These are phyloP conservation scores for Spatulosminthurus flaviceps DNA, from an alignment of 2,888 invertebrate species.

Conservation along the genomic window DNA sequence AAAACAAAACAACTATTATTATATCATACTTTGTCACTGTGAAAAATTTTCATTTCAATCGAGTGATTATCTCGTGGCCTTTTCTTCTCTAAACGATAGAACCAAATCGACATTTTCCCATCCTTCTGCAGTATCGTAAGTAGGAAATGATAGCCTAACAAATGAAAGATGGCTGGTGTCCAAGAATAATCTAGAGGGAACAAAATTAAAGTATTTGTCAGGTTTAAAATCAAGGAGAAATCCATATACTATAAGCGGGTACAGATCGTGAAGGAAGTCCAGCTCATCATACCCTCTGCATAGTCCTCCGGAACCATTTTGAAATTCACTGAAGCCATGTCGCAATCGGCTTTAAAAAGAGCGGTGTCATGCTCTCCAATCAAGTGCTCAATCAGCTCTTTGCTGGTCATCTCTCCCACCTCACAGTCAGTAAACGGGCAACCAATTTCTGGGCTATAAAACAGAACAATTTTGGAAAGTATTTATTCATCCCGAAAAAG, in stretches of 20 bases:
- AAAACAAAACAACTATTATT: background rate
- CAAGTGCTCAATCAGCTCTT: background rate
- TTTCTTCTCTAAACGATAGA: too few species aligned
- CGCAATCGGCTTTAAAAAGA: background rate
- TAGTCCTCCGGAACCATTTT: background rate
- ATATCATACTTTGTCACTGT: background rate
- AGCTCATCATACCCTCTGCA: background rate
- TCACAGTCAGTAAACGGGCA: background rate
- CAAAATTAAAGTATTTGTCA: background rate
- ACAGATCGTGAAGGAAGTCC: too few species aligned
- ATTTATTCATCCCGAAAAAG: too few species aligned
- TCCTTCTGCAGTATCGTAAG: background rate
- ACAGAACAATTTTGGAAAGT: background rate
- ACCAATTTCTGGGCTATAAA: background rate
- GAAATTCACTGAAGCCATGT: background rate
- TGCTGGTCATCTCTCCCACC: background rate
- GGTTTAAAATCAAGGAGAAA: background rate
- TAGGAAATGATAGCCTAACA: background rate
- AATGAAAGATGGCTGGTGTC: background rate
- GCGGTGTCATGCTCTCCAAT: background rate
- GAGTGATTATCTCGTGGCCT: background rate
- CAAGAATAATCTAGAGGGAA: background rate
- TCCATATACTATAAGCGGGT: too few species aligned
- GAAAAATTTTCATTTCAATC: background rate
- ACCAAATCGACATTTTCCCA: background rate